Conservation (phyloP, 1,140 invertebrate species). For the Drosophila ironensis region DNA sequence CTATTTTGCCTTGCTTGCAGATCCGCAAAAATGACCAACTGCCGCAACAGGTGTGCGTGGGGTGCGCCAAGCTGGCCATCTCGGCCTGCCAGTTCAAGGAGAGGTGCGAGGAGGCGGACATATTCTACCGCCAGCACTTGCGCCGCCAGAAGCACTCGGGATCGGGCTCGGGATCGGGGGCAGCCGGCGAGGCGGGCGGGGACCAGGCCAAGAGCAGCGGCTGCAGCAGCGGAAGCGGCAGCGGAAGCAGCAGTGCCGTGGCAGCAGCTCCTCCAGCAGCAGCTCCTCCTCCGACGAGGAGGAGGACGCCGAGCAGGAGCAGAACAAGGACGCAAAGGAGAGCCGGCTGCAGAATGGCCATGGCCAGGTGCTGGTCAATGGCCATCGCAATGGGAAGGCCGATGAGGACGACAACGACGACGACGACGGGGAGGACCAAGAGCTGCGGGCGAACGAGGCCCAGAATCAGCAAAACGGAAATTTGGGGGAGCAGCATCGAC, state of each 20-base stretch:
- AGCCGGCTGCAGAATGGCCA: no score
- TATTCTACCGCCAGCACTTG: constrained; percentile 75
- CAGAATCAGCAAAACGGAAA: background rate
- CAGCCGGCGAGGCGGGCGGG: background rate
- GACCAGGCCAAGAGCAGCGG: constrained; percentile 26
- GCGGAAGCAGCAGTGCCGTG: constrained; percentile 31
- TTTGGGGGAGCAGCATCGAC: background rate
- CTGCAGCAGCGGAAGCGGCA: constrained; percentile 14
- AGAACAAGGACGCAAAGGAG: no score
- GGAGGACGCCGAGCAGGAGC: constrained; percentile 41
- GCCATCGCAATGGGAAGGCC: constrained; percentile 20
- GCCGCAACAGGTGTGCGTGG: constrained; percentile 76
- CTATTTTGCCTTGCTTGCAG: no score
- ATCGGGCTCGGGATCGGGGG: background rate
- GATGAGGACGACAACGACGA: constrained; percentile 6
- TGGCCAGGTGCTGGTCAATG: constrained; percentile 24
- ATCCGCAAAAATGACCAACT: constrained; percentile 73
- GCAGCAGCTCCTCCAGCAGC: constrained; percentile 54
- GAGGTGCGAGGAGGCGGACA: constrained; percentile 79
- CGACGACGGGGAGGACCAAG: constrained; percentile 20
- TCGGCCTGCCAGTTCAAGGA: constrained; percentile 77
- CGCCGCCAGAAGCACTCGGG: constrained; percentile 69
- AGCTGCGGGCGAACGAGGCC: background rate
- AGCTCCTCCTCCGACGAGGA: constrained; percentile 56
- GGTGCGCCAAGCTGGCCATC: constrained; percentile 72